Conservation (phyloP, 2,888 invertebrate species). For the Ptilodon capucinus region DNA sequence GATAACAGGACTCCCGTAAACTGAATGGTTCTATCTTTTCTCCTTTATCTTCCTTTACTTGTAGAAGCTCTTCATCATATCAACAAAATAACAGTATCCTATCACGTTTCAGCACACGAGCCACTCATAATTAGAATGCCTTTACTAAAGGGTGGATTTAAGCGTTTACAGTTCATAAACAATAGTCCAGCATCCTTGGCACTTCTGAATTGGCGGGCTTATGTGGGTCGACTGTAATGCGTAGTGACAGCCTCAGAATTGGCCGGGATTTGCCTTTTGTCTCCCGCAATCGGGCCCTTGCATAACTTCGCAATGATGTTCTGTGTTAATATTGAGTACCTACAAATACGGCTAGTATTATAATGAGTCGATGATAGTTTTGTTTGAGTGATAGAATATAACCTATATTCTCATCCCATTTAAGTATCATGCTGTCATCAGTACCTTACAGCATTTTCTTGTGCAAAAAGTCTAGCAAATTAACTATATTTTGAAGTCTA, state of each 20-base stretch:
- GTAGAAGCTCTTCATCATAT: too few species aligned
- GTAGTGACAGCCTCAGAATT: slow-evolving; percentile 11
- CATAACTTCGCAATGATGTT: slow-evolving; percentile 13
- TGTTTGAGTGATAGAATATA: background rate
- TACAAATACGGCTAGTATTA: background rate
- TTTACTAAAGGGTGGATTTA: background rate
- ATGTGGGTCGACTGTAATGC: slow-evolving; percentile 4
- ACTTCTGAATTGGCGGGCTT: slow-evolving; percentile 8
- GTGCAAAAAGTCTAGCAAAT: too few species aligned
- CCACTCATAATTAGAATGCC: background rate
- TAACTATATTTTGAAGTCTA: too few species aligned
- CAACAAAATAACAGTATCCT: background rate
- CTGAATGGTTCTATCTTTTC: too few species aligned
- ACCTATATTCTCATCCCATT: too few species aligned
- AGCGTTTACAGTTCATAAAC: background rate
- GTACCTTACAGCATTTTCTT: too few species aligned
- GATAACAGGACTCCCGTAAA: too few species aligned
- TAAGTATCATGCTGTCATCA: too few species aligned
- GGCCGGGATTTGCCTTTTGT: slow-evolving; percentile 11
- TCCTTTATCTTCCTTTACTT: too few species aligned
- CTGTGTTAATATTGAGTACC: slow-evolving; percentile 8
- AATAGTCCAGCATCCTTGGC: slow-evolving; percentile 5
- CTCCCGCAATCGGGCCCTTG: slow-evolving; percentile 1
- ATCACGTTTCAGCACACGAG: background rate
- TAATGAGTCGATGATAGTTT: background rate